phyloP scores from a whole-genome alignment of 2,888 invertebrate species.

The Theodoxus fluviatilis region DNA sequence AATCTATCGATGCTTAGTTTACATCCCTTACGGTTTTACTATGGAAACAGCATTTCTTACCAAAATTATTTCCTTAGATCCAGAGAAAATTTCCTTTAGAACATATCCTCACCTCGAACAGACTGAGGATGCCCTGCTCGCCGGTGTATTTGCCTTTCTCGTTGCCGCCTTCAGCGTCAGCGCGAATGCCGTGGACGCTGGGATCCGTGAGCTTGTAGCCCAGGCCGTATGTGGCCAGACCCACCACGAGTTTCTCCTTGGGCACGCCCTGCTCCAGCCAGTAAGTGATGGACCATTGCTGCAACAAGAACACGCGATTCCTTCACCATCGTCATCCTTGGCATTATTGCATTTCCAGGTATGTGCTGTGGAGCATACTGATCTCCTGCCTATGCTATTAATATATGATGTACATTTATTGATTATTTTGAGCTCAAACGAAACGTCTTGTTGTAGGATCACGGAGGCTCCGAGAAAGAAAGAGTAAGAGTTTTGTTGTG shows the following conservation, averaged over 20 bases:
- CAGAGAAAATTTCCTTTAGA: too few species aligned
- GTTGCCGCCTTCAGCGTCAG: slow-evolving; percentile 88
- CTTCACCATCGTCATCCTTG: too few species aligned
- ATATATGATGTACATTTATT: too few species aligned
- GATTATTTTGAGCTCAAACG: too few species aligned
- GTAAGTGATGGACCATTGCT: slow-evolving; percentile 51
- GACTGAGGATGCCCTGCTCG: slow-evolving; percentile 93
- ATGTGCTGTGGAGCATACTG: too few species aligned
- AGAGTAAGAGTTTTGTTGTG: too few species aligned
- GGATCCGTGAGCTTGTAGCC: slow-evolving; percentile 45
- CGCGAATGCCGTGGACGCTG: slow-evolving; percentile 71
- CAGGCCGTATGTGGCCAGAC: slow-evolving; percentile 41
- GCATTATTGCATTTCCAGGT: too few species aligned
- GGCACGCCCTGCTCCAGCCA: slow-evolving; percentile 39
- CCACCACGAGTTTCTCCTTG: slow-evolving; percentile 36
- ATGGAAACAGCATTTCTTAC: background rate
- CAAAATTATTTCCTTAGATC: background rate
- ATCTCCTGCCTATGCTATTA: too few species aligned
- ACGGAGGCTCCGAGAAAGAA: too few species aligned
- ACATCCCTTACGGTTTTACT: background rate
- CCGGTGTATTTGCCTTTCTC: slow-evolving; percentile 85
- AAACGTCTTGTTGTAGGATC: too few species aligned
- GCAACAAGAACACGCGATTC: too few species aligned
- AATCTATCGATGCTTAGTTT: too few species aligned
- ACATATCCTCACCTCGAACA: slow-evolving; percentile 77